A percentile compares a stretch with the other conserved stretches of the same genome.
These are phyloP conservation scores for Harpalus rubripes DNA, from an alignment of 2,888 invertebrate species.

Conservation along the genomic window DNA sequence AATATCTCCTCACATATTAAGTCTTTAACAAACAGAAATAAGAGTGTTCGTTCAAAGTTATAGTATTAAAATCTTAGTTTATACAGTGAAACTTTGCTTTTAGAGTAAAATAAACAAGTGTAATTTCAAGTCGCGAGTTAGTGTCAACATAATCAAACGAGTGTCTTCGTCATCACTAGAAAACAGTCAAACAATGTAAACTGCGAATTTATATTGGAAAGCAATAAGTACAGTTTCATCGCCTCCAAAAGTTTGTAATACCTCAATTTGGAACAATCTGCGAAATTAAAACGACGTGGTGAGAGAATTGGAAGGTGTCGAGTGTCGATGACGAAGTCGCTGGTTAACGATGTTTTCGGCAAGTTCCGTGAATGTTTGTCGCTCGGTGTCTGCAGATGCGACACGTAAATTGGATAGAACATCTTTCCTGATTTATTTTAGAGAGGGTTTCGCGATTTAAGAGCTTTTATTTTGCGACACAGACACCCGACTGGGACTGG, in stretches of 20 bases:
- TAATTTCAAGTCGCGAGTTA: slow-evolving; percentile 43
- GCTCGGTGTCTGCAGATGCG: slow-evolving; percentile 7
- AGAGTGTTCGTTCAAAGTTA: background rate
- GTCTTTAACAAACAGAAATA: slow-evolving; percentile 3
- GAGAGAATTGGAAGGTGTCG: slow-evolving; percentile 6
- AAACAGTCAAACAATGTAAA: slow-evolving; percentile 60
- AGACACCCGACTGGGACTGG: slow-evolving; percentile 69
- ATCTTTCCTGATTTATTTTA: slow-evolving; percentile 70
- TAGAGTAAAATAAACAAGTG: slow-evolving; percentile 51
- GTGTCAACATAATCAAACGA: slow-evolving; percentile 61
- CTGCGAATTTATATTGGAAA: slow-evolving; percentile 59
- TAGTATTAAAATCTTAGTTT: slow-evolving; percentile 28
- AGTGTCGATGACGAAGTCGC: slow-evolving; percentile 27
- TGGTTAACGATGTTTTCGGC: slow-evolving; percentile 48
- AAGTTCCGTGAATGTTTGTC: slow-evolving; percentile 14
- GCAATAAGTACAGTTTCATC: slow-evolving; percentile 57
- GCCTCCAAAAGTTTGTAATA: slow-evolving; percentile 50
- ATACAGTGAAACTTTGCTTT: slow-evolving; percentile 46
- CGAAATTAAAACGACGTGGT: slow-evolving; percentile 60
- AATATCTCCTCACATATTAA: background rate
- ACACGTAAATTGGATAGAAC: slow-evolving; percentile 69
- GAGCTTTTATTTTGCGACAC: slow-evolving; percentile 70
- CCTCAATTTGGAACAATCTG: slow-evolving; percentile 63
- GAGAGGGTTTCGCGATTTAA: slow-evolving; percentile 70
- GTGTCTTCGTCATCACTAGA: slow-evolving; percentile 43